phyloP scores from a whole-genome alignment of 1,140 invertebrate species.

The Ctenoplectra terminalis region DNA sequence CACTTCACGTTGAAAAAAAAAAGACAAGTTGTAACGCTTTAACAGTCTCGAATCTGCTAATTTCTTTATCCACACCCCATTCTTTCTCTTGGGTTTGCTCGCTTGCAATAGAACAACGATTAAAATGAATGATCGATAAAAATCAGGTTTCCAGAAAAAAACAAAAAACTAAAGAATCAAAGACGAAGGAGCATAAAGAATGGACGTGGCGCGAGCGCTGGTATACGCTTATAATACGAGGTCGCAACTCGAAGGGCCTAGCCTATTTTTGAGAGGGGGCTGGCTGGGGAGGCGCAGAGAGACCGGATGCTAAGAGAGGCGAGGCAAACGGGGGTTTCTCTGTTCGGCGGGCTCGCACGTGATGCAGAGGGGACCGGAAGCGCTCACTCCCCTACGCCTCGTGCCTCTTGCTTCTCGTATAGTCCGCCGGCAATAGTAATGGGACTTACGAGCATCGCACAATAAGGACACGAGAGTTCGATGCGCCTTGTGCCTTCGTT shows the following conservation, averaged over 20 bases:
- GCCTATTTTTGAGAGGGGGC: conserved; percentile 78
- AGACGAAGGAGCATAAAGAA: too few relatives aligned
- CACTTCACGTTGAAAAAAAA: too few relatives aligned
- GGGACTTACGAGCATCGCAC: conserved; percentile 67
- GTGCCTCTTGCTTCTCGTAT: conserved; percentile 61
- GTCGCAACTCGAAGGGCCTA: conserved; percentile 66
- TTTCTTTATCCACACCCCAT: too few relatives aligned
- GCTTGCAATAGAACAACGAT: too few relatives aligned
- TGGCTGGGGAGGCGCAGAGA: conserved; percentile 59
- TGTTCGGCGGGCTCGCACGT: conserved; percentile 81
- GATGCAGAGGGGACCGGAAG: conserved; percentile 82
- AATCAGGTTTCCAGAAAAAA: neutral
- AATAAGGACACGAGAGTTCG: conserved; percentile 66
- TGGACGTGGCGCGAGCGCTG: neutral
- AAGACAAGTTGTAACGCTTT: too few relatives aligned
- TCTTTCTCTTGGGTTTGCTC: too few relatives aligned
- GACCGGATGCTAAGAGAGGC: conserved; percentile 68
- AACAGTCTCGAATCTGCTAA: too few relatives aligned
- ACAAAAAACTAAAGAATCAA: neutral
- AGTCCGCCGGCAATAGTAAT: conserved; percentile 67
- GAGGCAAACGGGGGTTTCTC: conserved; percentile 71
- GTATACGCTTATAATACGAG: conserved; percentile 40
- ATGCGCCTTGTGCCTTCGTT: conserved; percentile 56
- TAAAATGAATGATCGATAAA: too few relatives aligned
- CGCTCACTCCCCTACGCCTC: conserved; percentile 75